Conservation (phyloP, 2,888 invertebrate genomes). For the Conchocele bisecta region DNA sequence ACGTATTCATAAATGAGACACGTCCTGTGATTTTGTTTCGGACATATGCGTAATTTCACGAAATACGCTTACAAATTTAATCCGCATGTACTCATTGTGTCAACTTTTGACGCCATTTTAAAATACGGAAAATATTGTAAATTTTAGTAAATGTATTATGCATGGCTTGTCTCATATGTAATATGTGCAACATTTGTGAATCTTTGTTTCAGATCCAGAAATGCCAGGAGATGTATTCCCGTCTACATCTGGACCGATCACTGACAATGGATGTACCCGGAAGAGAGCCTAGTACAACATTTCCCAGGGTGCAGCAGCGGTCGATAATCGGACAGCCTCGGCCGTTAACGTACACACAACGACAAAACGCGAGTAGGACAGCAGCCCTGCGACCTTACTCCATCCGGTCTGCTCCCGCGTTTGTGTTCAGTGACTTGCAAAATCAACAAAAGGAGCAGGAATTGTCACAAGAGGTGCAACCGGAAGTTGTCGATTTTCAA, state of each 20-base stretch:
- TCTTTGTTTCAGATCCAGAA: slow-evolving; percentile 55
- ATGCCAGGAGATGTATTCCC: slow-evolving; percentile 57
- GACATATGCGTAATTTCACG: no score
- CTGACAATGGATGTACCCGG: not conserved
- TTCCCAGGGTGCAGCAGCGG: slow-evolving; percentile 53
- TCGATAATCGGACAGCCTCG: slow-evolving; percentile 43
- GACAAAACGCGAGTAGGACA: not conserved
- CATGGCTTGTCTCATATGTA: no score
- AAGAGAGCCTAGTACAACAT: slow-evolving; percentile 25
- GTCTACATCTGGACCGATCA: slow-evolving; percentile 50
- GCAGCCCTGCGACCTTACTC: slow-evolving; percentile 37
- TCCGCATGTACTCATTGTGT: no score
- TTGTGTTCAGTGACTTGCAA: slow-evolving; percentile 28
- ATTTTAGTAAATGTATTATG: no score
- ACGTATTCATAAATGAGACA: no score
- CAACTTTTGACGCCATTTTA: no score
- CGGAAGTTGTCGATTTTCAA: not conserved
- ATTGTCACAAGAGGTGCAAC: not conserved
- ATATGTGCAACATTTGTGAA: no score
- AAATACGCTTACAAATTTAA: no score
- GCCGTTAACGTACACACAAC: slow-evolving; percentile 35
- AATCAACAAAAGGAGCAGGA: slow-evolving; percentile 8
- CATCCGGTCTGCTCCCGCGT: slow-evolving; percentile 53
- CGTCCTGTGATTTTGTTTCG: no score
- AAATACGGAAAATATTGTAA: no score